Evolutionary conservation across 2,113 vertebrate genomes (phyloP).

Genomic region (Pampusana beccarii): DNA sequence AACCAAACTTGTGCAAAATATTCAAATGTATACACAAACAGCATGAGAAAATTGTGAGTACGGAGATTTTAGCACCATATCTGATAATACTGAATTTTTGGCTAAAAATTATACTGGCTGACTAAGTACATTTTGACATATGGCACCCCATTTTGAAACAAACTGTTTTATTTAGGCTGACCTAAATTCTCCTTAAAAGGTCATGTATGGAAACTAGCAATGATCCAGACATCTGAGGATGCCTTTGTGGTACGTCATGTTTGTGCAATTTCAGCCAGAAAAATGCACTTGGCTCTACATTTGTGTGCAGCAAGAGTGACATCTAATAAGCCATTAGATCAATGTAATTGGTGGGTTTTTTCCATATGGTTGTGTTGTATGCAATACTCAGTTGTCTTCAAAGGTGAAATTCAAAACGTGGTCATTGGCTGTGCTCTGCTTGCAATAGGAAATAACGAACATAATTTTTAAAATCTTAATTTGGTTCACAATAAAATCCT

Average conservation of each 20-base stretch:
- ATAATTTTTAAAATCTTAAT: not conserved
- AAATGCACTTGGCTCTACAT: slow-evolving; percentile 47
- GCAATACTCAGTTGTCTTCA: not conserved
- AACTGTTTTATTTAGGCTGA: slow-evolving; percentile 2
- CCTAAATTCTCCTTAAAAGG: slow-evolving; percentile 46
- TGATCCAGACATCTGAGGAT: slow-evolving; percentile 36
- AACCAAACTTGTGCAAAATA: slow-evolving; percentile 6
- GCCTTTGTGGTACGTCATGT: not conserved
- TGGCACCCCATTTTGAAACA: not conserved
- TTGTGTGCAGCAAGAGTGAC: slow-evolving; percentile 22
- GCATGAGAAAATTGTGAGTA: not conserved
- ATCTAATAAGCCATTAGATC: slow-evolving; percentile 8
- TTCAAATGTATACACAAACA: not conserved
- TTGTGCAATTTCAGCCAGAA: slow-evolving; percentile 48
- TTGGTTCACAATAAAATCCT: slow-evolving; percentile 33
- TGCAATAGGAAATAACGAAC: slow-evolving; percentile 15
- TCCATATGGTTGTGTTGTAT: not conserved
- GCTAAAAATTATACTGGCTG: not conserved
- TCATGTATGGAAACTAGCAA: not conserved
- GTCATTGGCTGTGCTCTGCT: not conserved
- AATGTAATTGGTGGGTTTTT: not conserved
- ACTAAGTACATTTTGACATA: not conserved
- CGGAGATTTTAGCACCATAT: not conserved
- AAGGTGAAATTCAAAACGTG: not conserved
- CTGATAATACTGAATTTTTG: not conserved